Conservation (phyloP, 2,113 vertebrate species). For the Eudyptes chrysolophus region DNA sequence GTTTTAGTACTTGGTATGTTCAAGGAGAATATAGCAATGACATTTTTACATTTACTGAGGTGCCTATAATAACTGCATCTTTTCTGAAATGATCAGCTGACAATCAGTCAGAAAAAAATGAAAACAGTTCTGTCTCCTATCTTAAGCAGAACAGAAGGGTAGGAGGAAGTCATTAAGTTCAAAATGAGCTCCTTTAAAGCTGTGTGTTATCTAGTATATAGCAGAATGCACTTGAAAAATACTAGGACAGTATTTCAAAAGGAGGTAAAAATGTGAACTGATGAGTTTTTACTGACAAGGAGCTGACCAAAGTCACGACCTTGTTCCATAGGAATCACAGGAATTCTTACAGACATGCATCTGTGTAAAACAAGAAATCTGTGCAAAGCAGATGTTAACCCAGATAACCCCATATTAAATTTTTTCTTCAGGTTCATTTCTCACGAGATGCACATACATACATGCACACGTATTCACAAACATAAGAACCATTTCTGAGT, state of each 20-base stretch:
- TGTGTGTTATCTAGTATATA: background rate
- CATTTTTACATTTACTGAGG: background rate
- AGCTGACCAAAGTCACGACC: background rate
- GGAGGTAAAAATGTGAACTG: background rate
- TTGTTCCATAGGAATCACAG: background rate
- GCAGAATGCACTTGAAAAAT: constrained; percentile 13
- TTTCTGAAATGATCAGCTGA: background rate
- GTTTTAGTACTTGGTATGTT: background rate
- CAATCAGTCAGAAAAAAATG: background rate
- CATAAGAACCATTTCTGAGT: background rate
- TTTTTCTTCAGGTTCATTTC: background rate
- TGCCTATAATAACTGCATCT: background rate
- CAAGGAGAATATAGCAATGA: background rate
- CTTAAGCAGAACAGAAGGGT: background rate
- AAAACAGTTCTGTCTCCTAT: background rate
- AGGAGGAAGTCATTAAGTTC: background rate
- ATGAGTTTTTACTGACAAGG: background rate
- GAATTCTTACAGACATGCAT: background rate
- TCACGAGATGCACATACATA: background rate
- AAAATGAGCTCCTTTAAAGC: background rate
- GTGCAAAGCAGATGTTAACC: background rate
- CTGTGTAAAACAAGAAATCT: background rate
- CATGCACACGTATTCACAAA: background rate
- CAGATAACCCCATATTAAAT: background rate
- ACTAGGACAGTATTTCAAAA: background rate